Evolutionary conservation across 2,113 vertebrate genomes (phyloP).

Genomic region (Halichoeres trimaculatus): DNA sequence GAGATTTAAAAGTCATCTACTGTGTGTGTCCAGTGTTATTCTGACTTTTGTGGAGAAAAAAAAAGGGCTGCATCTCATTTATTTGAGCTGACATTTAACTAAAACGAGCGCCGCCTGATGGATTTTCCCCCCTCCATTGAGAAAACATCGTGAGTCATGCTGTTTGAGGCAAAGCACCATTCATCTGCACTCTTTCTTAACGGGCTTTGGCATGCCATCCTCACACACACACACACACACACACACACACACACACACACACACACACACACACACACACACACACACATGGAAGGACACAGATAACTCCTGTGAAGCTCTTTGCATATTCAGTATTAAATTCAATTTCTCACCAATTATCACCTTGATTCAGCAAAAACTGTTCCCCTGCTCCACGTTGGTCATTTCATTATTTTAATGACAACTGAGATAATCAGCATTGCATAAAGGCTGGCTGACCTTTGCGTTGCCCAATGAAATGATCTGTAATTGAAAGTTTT

Average conservation of each 20-base stretch:
- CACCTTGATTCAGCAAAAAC: not conserved
- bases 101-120: slow-evolving; percentile 10
- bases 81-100: slow-evolving; percentile 7
- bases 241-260: no score
- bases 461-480: not conserved
- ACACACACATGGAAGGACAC: not conserved
- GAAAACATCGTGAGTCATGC: not conserved
- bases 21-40: no score
- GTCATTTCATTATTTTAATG: not conserved
- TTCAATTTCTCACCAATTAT: not conserved
- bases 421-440: not conserved
- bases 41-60: no score
- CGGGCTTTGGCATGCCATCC: not conserved
- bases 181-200: slow-evolving; percentile 4
- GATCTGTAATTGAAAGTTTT: slow-evolving; percentile 7
- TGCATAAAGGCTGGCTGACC: not conserved
- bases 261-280: no score
- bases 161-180: not conserved
- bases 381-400: not conserved
- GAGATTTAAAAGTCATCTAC: no score
- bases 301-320: not conserved
- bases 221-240: not conserved
- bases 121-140: not conserved
- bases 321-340: not conserved
- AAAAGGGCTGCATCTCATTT: no score